Base-by-base conservation (phyloP, 1,140 invertebrate species). In the Adoxophyes honmai region DNA sequence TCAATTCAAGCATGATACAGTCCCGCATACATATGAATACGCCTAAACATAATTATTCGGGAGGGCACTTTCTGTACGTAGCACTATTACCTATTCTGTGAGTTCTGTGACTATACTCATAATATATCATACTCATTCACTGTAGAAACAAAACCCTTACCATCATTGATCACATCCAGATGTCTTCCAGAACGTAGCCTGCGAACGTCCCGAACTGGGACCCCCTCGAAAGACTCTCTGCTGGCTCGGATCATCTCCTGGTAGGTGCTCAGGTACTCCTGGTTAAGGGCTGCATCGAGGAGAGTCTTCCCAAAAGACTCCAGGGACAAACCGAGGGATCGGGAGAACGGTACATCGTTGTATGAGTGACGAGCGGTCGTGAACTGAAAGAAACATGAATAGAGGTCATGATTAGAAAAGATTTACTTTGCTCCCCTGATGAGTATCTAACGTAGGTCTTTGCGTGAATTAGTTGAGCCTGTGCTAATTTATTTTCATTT, bases 211-310 rank as follows among this genome's bases (percentile, higher is more conserved):
- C 4, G 51, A 4, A 62, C 60, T 2, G 59, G 59, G 39, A 65
- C 28, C 1, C 34, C 57, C 16, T 68, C 65, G 1, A 59, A 59
- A 0, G 58, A 57, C 21, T 74, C 73, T 15, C 66, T 62, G 38
- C 69, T 78, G 3, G 63, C 64, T 36, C 61, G 70, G 38, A 84
- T 52, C 62, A 81, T 73, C 21, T 84, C 78, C n/a, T 73, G 66
- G 38, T 78, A 80, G 18, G 73, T 48, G 11, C 74, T 69, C 15
- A 73, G 55, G 51, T 70, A 75, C 7, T 78, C 64, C 21, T 62
- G 56, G 42, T 59, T 64, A 0, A 74, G 48, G 1, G 59, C 14
- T 1, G 55, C 38, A 34, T 81, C 72, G 6, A 75, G 64, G n/a
- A 72, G 52, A 0, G 59, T 68, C 11, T 68, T 64, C 0, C 52